Conservation (phyloP, 1,140 invertebrate species). For the Bemisia tabaci region DNA sequence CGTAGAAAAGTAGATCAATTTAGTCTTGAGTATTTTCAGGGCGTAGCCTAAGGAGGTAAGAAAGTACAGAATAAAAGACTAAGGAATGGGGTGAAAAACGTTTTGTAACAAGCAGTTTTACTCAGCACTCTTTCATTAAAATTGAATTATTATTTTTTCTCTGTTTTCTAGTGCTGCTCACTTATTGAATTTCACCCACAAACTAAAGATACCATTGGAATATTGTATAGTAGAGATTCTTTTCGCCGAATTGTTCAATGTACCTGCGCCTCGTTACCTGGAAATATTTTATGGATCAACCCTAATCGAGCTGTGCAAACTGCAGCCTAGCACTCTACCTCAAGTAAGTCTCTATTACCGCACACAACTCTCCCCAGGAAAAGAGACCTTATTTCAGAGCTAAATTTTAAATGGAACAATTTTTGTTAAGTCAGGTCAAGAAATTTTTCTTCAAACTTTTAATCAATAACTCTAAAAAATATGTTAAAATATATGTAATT, state of each 20-base stretch:
- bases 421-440: no score
- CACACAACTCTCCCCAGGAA: not conserved
- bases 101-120: no score
- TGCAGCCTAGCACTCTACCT: constrained; percentile 92
- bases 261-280: constrained; percentile 74
- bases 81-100: no score
- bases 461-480: no score
- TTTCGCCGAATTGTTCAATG: constrained; percentile 84
- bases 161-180: constrained; percentile 55
- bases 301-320: constrained; percentile 92
- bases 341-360: constrained; percentile 44
- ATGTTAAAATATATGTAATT: no score
- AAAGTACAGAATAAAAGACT: no score
- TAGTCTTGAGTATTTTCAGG: no score
- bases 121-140: no score
- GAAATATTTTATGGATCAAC: constrained; percentile 93
- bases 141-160: constrained; percentile 19
- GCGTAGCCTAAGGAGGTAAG: no score
- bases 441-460: no score
- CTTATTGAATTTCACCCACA: constrained; percentile 82
- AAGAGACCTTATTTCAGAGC: not conserved
- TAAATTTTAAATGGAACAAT: no score
- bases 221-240: constrained; percentile 98
- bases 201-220: constrained; percentile 88
- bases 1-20: no score